phyloP scores from a whole-genome alignment of 1,140 invertebrate genomes.

The Diabrotica virgifera region DNA sequence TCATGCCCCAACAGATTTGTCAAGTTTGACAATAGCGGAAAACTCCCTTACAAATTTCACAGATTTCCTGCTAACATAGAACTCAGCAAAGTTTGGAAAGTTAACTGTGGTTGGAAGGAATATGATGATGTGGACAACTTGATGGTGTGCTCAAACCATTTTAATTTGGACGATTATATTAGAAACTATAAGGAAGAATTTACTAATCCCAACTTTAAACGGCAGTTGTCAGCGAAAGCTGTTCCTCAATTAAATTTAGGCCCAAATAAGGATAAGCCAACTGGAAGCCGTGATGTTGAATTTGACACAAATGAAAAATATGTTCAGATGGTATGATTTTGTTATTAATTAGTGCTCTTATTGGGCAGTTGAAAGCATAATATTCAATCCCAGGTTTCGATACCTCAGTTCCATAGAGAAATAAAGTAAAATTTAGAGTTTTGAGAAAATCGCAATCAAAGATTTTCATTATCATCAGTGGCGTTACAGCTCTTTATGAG shows the following conservation, averaged over 20 bases:
- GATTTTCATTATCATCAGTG: no score
- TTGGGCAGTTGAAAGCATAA: no score
- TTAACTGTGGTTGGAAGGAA: slow-evolving; percentile 12
- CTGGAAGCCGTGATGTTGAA: no score
- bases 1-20: slow-evolving; percentile 20
- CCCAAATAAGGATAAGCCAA: not conserved
- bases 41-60: slow-evolving; percentile 21
- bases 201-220: slow-evolving; percentile 15
- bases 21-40: slow-evolving; percentile 10
- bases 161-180: slow-evolving; percentile 24
- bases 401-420: no score
- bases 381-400: no score
- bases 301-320: no score
- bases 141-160: slow-evolving; percentile 29
- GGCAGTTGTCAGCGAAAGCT: slow-evolving; percentile 17
- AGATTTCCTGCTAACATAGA: slow-evolving; percentile 18
- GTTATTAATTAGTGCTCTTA: no score
- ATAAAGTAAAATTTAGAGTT: no score
- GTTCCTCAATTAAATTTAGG: slow-evolving; percentile 15
- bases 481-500: no score
- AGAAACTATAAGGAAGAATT: slow-evolving; percentile 23
- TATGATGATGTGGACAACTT: not conserved
- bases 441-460: no score
- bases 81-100: slow-evolving; percentile 11
- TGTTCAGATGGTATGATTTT: no score